Evolutionary conservation across 2,888 invertebrate genomes (phyloP), one percentile per base, ranked within the genome.

Genomic region (Dinocampus coccinellae): DNA sequence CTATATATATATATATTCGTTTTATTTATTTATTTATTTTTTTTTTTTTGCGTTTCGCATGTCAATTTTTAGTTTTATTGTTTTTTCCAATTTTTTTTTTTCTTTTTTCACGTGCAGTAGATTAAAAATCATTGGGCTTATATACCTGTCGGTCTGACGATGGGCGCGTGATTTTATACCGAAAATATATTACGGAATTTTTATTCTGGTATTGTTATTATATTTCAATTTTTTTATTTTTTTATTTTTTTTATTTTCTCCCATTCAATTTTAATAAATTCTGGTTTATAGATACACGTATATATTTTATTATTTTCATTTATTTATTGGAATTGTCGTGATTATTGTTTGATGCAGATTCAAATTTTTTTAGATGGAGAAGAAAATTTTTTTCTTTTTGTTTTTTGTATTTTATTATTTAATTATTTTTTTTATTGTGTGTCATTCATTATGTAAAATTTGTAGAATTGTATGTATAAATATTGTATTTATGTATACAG

Each of bases 1-100:
- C 3, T 47, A 47, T 47, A 47, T 42, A 52, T 69, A 57, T 69
- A 65, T 42, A 47, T 42, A 55, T 52, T n/a, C 39, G n/a, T 20
- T 42, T 53, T 33, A 57, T 61, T 22, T 63, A 52, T 57, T 36
- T 26, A 22, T 58, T 53, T 47, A 34, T 20, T 63, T 22, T 64
- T 60, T 58, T 39, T 39, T 24, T 52, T n/a, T n/a, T n/a, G n/a
- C n/a, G n/a, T 52, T 26, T 0, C 20, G 33, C 36, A 69, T 58
- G 39, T 47, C n/a, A 33, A 53, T 60, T 61, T 55, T 65, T 33
- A 3, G 20, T 20, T 16, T 34, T 20, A 16, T 47, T 57, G 33
- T 69, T 61, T 58, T 11, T 57, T n/a, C 3, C 34, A 9, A 47
- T 16, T n/a, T 47, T 39, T 16, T 6, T 20, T 4, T n/a, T 47